Percentiles rank a stretch among this genome's conserved stretches.
These are phyloP conservation scores for Enteromius argenteus DNA, from an alignment of 2,797 vertebrate genomes.

Conservation along the genomic window DNA sequence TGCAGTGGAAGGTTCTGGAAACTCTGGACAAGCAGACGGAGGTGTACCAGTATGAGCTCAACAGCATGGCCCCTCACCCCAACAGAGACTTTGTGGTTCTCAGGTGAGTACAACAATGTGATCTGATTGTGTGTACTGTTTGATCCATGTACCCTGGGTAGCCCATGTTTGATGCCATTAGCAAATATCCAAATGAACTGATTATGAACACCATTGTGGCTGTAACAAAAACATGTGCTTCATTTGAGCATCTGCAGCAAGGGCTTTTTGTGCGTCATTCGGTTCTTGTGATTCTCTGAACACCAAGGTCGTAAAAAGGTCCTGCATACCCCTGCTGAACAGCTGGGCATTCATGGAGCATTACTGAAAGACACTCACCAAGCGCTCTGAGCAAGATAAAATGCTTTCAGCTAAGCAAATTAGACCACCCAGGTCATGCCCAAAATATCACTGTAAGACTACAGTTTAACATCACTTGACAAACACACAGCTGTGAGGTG, in stretches of 20 bases:
- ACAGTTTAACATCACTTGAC: slow-evolving; percentile 2
- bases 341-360: slow-evolving; percentile 8
- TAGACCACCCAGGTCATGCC: not conserved
- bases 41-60: slow-evolving; percentile 91
- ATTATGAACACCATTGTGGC: not conserved
- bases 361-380: not conserved
- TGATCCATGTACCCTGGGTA: not conserved
- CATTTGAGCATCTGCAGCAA: slow-evolving; percentile 2
- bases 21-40: slow-evolving; percentile 92
- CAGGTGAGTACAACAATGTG: slow-evolving; percentile 77
- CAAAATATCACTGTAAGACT: not conserved
- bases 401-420: slow-evolving; percentile 5
- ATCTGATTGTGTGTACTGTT: not conserved
- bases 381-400: not conserved
- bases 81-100: slow-evolving; percentile 92
- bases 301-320: slow-evolving; percentile 18
- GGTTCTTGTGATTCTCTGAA: slow-evolving; percentile 9
- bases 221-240: not conserved
- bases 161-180: not conserved
- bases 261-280: not conserved
- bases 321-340: not conserved
- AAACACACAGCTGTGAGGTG: not conserved
- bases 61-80: slow-evolving; percentile 94
- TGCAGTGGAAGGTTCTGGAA: slow-evolving; percentile 94
- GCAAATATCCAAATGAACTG: not conserved